phyloP scores from a whole-genome alignment of 2,797 vertebrate species.

The Anguilla megastoma region DNA sequence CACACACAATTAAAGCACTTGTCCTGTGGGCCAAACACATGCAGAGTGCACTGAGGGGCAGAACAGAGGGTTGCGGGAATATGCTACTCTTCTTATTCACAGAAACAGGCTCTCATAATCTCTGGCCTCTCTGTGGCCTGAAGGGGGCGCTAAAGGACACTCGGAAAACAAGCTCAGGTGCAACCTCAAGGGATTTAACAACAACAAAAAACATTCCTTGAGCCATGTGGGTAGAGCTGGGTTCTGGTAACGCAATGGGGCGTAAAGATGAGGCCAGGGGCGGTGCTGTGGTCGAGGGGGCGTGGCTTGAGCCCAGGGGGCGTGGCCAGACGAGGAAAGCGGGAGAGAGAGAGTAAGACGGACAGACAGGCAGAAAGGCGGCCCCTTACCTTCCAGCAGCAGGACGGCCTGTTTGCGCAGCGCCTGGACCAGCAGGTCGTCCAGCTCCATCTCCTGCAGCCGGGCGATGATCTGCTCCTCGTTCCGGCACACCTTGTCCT shows the following conservation, averaged over 20 bases:
- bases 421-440: conserved; percentile 87
- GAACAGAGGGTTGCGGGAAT: neutral
- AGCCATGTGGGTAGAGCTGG: neutral
- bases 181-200: conserved; percentile 14
- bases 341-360: neutral
- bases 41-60: neutral
- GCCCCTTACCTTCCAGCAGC: conserved; percentile 84
- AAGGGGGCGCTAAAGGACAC: conserved; percentile 20
- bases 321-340: neutral
- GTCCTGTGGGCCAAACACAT: neutral
- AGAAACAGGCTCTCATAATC: neutral
- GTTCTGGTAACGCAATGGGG: neutral
- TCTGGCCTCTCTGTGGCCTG: conserved; percentile 3
- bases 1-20: neutral
- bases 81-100: neutral
- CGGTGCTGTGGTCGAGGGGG: neutral
- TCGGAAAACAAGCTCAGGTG: neutral
- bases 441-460: conserved; percentile 92
- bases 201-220: neutral
- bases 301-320: conserved; percentile 13
- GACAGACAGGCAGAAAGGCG: neutral
- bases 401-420: conserved; percentile 90
- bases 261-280: neutral
- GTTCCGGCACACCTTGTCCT: conserved; percentile 97
- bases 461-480: conserved; percentile 94